These are phyloP conservation scores for Phalacrocorax aristotelis DNA, from an alignment of 2,113 vertebrate species.

Conservation along the genomic window DNA sequence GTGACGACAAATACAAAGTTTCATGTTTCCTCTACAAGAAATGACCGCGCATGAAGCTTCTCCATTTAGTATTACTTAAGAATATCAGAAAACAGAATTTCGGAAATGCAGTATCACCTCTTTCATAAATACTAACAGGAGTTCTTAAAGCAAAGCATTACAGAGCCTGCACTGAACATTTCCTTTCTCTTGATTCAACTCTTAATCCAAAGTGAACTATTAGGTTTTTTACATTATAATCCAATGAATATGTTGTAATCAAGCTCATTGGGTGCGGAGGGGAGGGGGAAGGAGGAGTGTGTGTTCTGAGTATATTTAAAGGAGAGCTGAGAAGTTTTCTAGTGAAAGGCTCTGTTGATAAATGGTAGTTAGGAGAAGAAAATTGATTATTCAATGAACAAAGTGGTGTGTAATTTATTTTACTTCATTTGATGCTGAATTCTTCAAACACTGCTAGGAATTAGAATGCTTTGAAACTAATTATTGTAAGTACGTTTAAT, in stretches of 20 bases:
- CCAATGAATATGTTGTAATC: neutral
- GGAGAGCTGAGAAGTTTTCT: slow-evolving; percentile 26
- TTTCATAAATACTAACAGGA: neutral
- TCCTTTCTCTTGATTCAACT: neutral
- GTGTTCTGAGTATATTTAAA: neutral
- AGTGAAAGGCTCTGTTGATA: slow-evolving; percentile 58
- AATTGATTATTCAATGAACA: slow-evolving; percentile 73
- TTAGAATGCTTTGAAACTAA: slow-evolving; percentile 68
- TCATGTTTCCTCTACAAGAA: neutral
- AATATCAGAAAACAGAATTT: neutral
- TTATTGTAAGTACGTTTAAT: slow-evolving; percentile 74
- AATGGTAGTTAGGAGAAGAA: slow-evolving; percentile 60
- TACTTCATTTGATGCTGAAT: slow-evolving; percentile 73
- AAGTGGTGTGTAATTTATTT: slow-evolving; percentile 71
- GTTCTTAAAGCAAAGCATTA: neutral
- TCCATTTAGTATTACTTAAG: neutral
- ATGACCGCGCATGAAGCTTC: neutral
- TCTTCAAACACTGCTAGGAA: slow-evolving; percentile 64
- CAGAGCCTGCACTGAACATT: neutral
- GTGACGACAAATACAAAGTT: neutral
- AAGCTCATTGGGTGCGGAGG: neutral
- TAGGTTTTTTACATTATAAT: neutral
- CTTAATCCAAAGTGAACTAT: neutral
- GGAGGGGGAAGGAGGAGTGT: neutral
- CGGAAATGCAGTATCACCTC: neutral